Conservation (phyloP, 2,113 vertebrate genomes). For the Dicrurus megarhynchus region DNA sequence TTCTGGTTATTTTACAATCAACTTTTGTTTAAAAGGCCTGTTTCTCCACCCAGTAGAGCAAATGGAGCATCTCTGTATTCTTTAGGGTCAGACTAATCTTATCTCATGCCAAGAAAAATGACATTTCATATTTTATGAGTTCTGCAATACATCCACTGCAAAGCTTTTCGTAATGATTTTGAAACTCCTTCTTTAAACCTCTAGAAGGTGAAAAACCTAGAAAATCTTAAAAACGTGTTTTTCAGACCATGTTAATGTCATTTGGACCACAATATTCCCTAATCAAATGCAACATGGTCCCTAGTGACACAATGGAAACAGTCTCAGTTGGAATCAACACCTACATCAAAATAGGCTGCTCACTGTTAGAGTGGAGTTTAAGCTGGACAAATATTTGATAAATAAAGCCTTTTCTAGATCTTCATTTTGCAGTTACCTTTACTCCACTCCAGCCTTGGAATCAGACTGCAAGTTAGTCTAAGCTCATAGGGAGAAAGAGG, state of each 20-base stretch:
- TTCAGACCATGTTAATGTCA: not conserved
- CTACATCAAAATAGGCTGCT: not conserved
- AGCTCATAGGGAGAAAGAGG: not conserved
- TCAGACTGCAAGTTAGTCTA: not conserved
- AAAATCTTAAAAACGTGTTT: not conserved
- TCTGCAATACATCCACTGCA: not conserved
- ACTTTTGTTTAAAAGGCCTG: not conserved
- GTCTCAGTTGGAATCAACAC: not conserved
- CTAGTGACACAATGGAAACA: not conserved
- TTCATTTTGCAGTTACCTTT: not conserved
- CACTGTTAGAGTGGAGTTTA: not conserved
- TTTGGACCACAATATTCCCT: not conserved
- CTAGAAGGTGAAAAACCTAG: not conserved
- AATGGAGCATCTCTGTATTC: not conserved
- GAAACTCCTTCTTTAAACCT: not conserved
- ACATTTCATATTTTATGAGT: not conserved
- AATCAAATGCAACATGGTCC: not conserved
- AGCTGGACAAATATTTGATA: not conserved
- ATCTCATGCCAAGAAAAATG: not conserved
- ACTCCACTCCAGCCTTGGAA: not conserved
- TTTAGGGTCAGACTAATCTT: not conserved
- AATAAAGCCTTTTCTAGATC: not conserved
- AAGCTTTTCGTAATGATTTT: not conserved
- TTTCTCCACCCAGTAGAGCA: not conserved
- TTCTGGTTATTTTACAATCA: not conserved